phyloP scores from a whole-genome alignment of 2,888 invertebrate genomes.

The Epirrhoe alternata region DNA sequence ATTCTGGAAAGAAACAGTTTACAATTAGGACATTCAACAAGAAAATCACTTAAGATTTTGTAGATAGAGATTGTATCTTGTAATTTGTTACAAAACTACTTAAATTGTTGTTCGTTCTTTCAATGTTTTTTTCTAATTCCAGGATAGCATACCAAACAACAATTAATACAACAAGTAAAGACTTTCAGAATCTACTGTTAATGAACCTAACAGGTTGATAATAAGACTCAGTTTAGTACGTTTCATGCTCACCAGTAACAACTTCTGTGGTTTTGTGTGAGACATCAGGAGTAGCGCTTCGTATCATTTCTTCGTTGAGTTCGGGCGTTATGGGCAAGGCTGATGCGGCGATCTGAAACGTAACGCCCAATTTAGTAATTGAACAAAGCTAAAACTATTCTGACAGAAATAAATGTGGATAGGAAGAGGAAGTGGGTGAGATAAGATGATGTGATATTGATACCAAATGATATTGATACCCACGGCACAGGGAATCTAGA shows the following conservation, averaged over 20 bases:
- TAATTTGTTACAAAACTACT: too few species aligned
- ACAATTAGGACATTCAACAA: too few species aligned
- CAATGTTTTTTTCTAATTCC: too few species aligned
- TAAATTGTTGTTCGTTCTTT: too few species aligned
- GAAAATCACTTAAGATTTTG: too few species aligned
- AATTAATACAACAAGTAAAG: neutral
- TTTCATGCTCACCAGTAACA: conserved; percentile 70
- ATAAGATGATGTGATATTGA: too few species aligned
- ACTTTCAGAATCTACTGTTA: neutral
- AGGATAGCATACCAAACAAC: too few species aligned
- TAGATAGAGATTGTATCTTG: too few species aligned
- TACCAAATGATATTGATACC: too few species aligned
- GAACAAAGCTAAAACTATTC: neutral
- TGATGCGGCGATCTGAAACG: conserved; percentile 83
- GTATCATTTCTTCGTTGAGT: conserved; percentile 90
- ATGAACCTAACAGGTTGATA: neutral
- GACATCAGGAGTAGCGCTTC: conserved; percentile 87
- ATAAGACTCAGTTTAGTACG: neutral
- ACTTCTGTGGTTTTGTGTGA: conserved; percentile 76
- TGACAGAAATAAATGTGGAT: too few species aligned
- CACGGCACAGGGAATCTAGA: too few species aligned
- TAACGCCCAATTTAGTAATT: neutral
- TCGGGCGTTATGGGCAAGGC: conserved; percentile 90
- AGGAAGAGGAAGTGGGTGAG: too few species aligned
- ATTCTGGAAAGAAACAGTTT: conserved; percentile 65